Percentiles rank a stretch among this genome's conserved stretches.
These are phyloP conservation scores for Anaspis maculata DNA, from an alignment of 2,888 invertebrate species.

Conservation along the genomic window DNA sequence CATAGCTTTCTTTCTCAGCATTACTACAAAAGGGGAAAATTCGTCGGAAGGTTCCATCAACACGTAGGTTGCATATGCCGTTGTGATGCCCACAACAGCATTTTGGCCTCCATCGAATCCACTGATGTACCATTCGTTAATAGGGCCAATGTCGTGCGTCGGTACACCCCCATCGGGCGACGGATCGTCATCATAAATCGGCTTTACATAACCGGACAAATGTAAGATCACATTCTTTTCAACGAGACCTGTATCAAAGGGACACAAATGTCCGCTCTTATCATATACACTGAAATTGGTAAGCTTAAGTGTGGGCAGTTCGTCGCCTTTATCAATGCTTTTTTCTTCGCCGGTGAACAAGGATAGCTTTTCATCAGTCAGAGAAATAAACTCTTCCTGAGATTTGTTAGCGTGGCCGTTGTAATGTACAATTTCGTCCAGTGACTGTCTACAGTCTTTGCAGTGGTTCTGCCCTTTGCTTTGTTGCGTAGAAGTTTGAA, in stretches of 20 bases:
- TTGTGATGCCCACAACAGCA: conserved; percentile 66
- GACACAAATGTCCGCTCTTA: conserved; percentile 66
- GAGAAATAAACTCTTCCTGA: conserved; percentile 65
- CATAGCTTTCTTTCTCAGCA: conserved; percentile 66
- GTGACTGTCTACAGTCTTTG: conserved; percentile 33
- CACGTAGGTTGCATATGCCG: conserved; percentile 72
- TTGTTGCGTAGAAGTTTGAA: no score
- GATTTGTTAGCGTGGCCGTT: conserved; percentile 71
- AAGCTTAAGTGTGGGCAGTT: no score
- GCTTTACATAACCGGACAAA: conserved; percentile 74
- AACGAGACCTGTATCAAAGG: conserved; percentile 70
- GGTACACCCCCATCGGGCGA: conserved; percentile 65
- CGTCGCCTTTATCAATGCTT: conserved; percentile 45
- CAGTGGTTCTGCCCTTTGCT: no score
- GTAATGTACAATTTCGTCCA: conserved; percentile 42
- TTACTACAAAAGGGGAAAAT: conserved; percentile 62
- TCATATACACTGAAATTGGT: no score
- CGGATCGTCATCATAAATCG: conserved; percentile 66
- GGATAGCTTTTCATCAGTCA: conserved; percentile 65
- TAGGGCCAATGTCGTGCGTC: conserved; percentile 43
- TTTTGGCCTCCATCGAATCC: conserved; percentile 75
- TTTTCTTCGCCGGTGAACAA: conserved; percentile 61
- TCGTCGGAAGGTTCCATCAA: conserved; percentile 63
- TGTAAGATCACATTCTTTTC: conserved; percentile 66
- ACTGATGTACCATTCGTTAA: conserved; percentile 63